Conservation (phyloP, 2,113 vertebrate species). For the Pelobates fuscus region DNA sequence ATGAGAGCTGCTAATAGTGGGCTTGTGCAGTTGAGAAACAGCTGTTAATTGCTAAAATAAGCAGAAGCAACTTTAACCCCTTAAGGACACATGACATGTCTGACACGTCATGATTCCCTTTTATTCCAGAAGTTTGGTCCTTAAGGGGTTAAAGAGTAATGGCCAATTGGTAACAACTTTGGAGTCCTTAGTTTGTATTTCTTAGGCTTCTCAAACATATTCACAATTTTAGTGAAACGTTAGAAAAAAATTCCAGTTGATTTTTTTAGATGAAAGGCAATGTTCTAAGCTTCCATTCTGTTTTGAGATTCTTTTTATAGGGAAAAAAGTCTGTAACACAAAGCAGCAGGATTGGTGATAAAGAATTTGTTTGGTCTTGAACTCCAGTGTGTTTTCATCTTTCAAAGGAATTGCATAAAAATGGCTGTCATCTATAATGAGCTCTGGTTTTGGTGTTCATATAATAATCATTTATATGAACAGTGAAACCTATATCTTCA, state of each 20-base stretch:
- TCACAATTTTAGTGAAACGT: too few species aligned
- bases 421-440: slow-evolving; percentile 29
- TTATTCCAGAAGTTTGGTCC: too few species aligned
- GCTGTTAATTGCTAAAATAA: too few species aligned
- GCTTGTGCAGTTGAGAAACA: too few species aligned
- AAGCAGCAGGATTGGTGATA: not conserved
- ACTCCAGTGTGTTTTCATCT: slow-evolving; percentile 23
- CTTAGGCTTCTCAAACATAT: too few species aligned
- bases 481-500: slow-evolving; percentile 10
- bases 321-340: not conserved
- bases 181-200: too few species aligned
- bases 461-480: slow-evolving; percentile 17
- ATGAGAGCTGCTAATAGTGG: too few species aligned
- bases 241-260: not conserved
- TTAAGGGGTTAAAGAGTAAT: too few species aligned
- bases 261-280: slow-evolving; percentile 5
- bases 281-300: slow-evolving; percentile 10
- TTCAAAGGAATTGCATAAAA: slow-evolving; percentile 38
- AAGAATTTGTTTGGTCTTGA: slow-evolving; percentile 19
- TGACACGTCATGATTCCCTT: too few species aligned
- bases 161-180: too few species aligned
- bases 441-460: slow-evolving; percentile 21
- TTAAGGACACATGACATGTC: too few species aligned
- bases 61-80: too few species aligned
- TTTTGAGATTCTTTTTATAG: slow-evolving; percentile 12